Base-by-base conservation (phyloP, 2,888 invertebrate genomes). In the Epinotia brunnichana region DNA sequence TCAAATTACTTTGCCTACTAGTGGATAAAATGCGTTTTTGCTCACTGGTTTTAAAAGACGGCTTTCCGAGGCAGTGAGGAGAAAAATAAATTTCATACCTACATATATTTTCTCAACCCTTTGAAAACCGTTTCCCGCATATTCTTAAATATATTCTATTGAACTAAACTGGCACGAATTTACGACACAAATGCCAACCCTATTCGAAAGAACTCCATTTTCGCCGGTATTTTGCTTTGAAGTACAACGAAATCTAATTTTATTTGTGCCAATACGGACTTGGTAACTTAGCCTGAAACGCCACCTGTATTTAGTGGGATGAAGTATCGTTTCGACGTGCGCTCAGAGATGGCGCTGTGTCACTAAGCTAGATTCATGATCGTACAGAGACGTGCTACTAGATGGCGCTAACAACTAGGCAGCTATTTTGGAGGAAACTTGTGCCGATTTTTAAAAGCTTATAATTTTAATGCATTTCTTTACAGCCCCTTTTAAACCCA, bases 121-220 rank as follows among this genome's bases (percentile, higher is more conserved):
- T 51, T 51, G 17, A 51, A 63, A 51, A 35, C n/a, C 51, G n/a
- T 63, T 63, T 51, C 17, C 29, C 13, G 15, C 9, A 35, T 44
- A 29, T 19, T 48, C 29, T n/a, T 41, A 61, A 41, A 44, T 61
- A 29, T 51, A 51, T 29, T 48, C 62, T 24, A 29, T 63, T 63
- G 63, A 51, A 63, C 13, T 29, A 11, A 63, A 63, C 63, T 29
- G 48, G 29, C 24, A 21, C 61, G 44, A 17, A 48, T 48, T 10
- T 48, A 21, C 15, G 24, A 29, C 29, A 48, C 11, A 29, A 62
- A 48, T 48, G 21, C 62, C n/a, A 48, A 51, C 17, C 17, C 5
- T 17, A 51, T 51, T 24, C n/a, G 15, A 48, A n/a, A 44, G 10
- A 10, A 29, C 9, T 17, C 29, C 24, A n/a, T 48, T 62, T 48